Evolutionary conservation across 1,140 invertebrate species (phyloP), one percentile per base, ranked within the genome.

Genomic region (Oncopeltus fasciatus): DNA sequence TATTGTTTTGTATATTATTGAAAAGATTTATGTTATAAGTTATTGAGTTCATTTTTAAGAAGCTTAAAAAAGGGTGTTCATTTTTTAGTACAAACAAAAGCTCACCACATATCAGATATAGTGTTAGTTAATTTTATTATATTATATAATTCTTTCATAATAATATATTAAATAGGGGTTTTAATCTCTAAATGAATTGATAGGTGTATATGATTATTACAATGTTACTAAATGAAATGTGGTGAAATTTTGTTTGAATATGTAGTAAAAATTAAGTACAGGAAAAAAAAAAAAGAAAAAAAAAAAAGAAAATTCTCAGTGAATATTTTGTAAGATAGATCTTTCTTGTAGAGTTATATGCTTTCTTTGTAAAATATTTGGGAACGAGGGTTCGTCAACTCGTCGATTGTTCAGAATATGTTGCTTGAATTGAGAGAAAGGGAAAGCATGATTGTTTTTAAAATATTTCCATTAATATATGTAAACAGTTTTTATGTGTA

Each of bases 401-500:
- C 31, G 14, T 5, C 49, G 26, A 24, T 26, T 53, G 12, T 26
- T 20, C 20, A 53, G 20, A 24, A 46, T 53, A 24, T 53, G 18
- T 53, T 53, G 49, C 49, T 53, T 53, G 20, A 2, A 4, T 53
- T 53, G 12, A 53, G 24, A 53, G 49, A 27, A 53, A 21, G 49
- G 18, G 24, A 53, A 53, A 24, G 49, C 2, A 24, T 20, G 49
- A 53, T 14, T 24, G 18, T 53, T 53, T 53, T 24, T 24, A 53
- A 53, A 53, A 53, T 53, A 53, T 53, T 53, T 53, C 49, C 49
- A 24, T 24, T 24, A 53, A 24, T 53, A 43, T 43, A 59, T 43
- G 38, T 43, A 59, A 59, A 59, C 31, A 28, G 57, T 59, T 59
- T 56, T 59, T 59, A 59, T 59, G 57, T 59, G 57, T 59, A 59